Evolutionary conservation across 23 tunicate species (phyloP).

Genomic region (Halocynthia aurantium): DNA sequence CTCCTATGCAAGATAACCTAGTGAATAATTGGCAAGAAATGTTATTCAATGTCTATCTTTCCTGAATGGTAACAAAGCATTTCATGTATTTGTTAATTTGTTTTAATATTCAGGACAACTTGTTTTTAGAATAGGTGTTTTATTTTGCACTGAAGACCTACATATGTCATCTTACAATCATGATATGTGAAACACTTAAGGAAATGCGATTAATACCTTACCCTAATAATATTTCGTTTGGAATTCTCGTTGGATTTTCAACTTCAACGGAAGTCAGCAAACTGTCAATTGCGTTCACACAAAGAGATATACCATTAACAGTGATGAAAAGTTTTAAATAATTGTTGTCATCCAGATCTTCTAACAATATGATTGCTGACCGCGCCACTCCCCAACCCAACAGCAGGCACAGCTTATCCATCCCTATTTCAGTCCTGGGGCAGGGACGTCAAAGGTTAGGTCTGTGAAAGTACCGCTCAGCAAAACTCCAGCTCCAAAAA

Average conservation of each 20-base stretch:
- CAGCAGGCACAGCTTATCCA: conserved; percentile 5
- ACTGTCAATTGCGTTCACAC: neutral
- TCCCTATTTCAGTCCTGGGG: conserved; percentile 15
- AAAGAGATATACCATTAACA: neutral
- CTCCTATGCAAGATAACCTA: neutral
- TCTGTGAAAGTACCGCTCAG: conserved; percentile 50
- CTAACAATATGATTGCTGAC: neutral
- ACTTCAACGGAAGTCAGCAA: too few relatives aligned
- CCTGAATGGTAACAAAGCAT: too few relatives aligned
- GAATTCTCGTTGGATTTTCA: neutral
- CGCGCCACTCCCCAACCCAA: conserved; percentile 9
- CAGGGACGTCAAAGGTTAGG: conserved; percentile 53
- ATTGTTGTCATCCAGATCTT: neutral
- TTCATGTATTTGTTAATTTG: too few relatives aligned
- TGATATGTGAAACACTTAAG: too few relatives aligned
- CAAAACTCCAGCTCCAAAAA: conserved; percentile 55
- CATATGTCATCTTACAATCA: too few relatives aligned
- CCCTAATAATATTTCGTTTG: neutral
- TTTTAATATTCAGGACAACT: too few relatives aligned
- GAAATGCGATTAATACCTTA: neutral
- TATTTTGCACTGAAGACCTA: too few relatives aligned
- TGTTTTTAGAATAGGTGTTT: too few relatives aligned
- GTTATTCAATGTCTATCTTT: too few relatives aligned
- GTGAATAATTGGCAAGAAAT: neutral
- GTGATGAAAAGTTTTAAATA: neutral